Base-by-base conservation (phyloP, 2,113 vertebrate species). In the Datnioides undecimradiatus region DNA sequence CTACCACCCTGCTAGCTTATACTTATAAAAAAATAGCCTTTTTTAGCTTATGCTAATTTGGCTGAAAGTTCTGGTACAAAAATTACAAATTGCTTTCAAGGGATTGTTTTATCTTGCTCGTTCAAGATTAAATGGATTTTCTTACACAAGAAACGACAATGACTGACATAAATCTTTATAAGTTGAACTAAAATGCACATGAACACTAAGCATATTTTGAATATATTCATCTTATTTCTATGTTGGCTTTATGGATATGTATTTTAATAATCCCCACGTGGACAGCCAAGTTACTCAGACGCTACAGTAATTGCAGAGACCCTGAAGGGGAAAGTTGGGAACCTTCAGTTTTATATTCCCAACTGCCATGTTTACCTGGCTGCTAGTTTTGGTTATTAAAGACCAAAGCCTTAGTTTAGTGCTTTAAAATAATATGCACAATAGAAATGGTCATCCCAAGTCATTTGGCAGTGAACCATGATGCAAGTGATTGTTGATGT, bases 291-390 rank as follows among this genome's bases (percentile, higher is more conserved):
- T 54, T 29, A 5, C 45, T 43, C 31, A 70, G 12, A 55, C 14
- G 29, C 46, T 57, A 14, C 36, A 67, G 46, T 67, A 43, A 58
- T 51, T 72, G 29, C 54, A 48, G 29, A 70, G 19, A 71, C n/a
- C 5, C 41, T 25, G n/a, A 46, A 34, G 27, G 16, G 6, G 8
- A 41, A 59, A 66, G 51, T 70, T 29, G 13, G 17, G 21, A 7
- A n/a, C n/a, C n/a, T n/a, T n/a, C n/a, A n/a, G 11, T 55, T 69
- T 51, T 41, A 27, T 57, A 11, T 17, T 70, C 12, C 13, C 0
- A 2, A 43, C 41, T 60, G 73, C 23, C 40, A 46, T 40, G 19
- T 68, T 64, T 72, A 59, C 60, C 67, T 40, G 6, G 8, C 17
- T 27, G 14, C 16, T 38, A 34, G 27, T 48, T 54, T 46, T 6